Percentiles rank a stretch among this genome's conserved stretches.
phyloP scores from a whole-genome alignment of 2,888 invertebrate genomes.

The Pterostichus madidus region DNA sequence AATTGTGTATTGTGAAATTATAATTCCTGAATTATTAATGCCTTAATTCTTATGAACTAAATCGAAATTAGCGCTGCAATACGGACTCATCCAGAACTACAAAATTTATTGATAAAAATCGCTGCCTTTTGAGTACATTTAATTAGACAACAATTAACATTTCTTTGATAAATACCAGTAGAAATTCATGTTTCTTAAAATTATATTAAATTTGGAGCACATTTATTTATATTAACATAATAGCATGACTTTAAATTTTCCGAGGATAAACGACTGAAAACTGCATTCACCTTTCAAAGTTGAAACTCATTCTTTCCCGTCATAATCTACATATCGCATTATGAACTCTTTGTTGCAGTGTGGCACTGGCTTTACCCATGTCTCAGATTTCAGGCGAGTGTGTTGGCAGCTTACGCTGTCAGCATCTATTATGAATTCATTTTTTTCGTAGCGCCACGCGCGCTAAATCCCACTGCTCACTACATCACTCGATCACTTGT shows the following conservation, averaged over 20 bases:
- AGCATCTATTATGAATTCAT: conserved; percentile 55
- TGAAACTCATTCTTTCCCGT: no score
- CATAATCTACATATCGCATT: conserved; percentile 31
- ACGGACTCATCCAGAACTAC: no score
- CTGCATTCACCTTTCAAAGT: conserved; percentile 8
- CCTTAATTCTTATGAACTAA: no score
- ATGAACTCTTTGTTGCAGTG: conserved; percentile 33
- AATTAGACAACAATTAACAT: no score
- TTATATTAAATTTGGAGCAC: neutral
- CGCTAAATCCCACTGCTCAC: conserved; percentile 18
- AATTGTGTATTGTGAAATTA: no score
- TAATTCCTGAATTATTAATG: no score
- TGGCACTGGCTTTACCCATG: conserved; percentile 10
- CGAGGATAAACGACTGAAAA: neutral
- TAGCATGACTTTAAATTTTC: neutral
- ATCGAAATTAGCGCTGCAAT: no score
- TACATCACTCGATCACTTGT: conserved; percentile 39
- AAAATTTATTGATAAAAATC: no score
- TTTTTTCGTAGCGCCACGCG: conserved; percentile 29
- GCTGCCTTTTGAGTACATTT: no score
- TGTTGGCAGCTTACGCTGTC: conserved; percentile 28
- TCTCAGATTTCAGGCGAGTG: conserved; percentile 27
- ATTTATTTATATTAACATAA: neutral
- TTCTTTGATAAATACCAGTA: no score
- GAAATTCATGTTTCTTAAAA: no score